phyloP scores from a whole-genome alignment of 2,113 vertebrate species.

The Peromyscus polionotus region DNA sequence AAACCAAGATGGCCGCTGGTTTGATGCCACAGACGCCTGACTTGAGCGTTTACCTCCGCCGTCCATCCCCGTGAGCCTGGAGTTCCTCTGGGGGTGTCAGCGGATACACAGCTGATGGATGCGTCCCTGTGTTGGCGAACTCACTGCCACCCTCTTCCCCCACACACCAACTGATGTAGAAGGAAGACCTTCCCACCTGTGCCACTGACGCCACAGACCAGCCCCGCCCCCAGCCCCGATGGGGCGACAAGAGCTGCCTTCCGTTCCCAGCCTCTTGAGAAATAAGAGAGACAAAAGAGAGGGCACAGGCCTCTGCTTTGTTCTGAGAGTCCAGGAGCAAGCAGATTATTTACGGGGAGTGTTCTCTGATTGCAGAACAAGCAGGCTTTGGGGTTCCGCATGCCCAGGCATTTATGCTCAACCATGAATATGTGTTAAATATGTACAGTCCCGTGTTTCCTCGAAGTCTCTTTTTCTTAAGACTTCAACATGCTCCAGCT shows the following conservation, averaged over 20 bases:
- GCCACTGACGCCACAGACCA: not conserved
- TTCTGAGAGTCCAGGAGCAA: not conserved
- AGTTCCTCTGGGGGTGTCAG: not conserved
- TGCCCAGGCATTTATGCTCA: not conserved
- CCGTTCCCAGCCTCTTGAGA: not conserved
- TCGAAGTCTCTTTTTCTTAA: not conserved
- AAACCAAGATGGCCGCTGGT: not conserved
- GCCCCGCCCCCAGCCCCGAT: accelerated
- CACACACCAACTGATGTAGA: not conserved
- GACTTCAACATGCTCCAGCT: not conserved
- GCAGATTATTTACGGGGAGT: accelerated
- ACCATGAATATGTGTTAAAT: too few relatives aligned
- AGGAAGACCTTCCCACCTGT: not conserved
- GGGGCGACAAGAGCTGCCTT: not conserved
- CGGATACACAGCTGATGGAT: not conserved
- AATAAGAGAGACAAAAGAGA: not conserved
- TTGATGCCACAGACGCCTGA: accelerated
- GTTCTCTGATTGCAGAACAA: not conserved
- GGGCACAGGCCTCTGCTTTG: accelerated
- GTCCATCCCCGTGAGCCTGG: accelerated
- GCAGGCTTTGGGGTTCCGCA: not conserved
- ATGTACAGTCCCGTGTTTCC: not conserved
- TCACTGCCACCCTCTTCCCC: too few relatives aligned
- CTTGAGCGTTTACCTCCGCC: accelerated
- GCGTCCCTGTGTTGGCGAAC: not conserved